phyloP scores from a whole-genome alignment of 1,140 invertebrate genomes.

The Mactra quadrangularis region DNA sequence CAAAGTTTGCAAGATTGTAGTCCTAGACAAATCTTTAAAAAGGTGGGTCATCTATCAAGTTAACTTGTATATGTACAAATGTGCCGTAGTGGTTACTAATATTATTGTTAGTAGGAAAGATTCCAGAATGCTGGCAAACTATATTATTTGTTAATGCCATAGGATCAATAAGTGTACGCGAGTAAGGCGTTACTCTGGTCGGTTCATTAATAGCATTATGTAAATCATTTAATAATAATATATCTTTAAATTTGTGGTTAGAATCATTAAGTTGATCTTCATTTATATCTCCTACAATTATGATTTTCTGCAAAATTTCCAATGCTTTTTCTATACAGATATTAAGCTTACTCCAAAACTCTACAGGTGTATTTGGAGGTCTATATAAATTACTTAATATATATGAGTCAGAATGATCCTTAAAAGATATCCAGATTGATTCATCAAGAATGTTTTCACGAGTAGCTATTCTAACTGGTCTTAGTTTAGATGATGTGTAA shows the following conservation, averaged over 20 bases:
- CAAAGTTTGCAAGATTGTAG: slow-evolving; percentile 13
- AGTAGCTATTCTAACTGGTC: not conserved
- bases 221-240: not conserved
- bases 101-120: not conserved
- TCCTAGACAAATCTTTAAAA: not conserved
- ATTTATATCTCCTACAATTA: too few relatives aligned
- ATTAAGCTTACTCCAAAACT: not conserved
- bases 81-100: slow-evolving; percentile 6
- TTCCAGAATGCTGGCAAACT: not conserved
- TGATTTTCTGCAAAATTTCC: too few relatives aligned
- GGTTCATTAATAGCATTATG: slow-evolving; percentile 2
- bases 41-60: not conserved
- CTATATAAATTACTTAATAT: not conserved
- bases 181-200: not conserved
- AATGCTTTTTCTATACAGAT: slow-evolving; percentile 12
- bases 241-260: slow-evolving; percentile 1
- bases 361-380: not conserved
- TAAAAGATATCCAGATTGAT: slow-evolving; percentile 2
- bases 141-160: not conserved
- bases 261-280: slow-evolving; percentile 3
- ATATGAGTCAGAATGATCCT: not conserved
- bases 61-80: not conserved
- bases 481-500: not conserved
- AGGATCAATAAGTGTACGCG: slow-evolving; percentile 3
- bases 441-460: not conserved